A percentile compares a stretch with the other conserved stretches of the same genome.
Conservation (phyloP, 2,113 vertebrate genomes). For the Gallinago paraguaiae region DNA sequence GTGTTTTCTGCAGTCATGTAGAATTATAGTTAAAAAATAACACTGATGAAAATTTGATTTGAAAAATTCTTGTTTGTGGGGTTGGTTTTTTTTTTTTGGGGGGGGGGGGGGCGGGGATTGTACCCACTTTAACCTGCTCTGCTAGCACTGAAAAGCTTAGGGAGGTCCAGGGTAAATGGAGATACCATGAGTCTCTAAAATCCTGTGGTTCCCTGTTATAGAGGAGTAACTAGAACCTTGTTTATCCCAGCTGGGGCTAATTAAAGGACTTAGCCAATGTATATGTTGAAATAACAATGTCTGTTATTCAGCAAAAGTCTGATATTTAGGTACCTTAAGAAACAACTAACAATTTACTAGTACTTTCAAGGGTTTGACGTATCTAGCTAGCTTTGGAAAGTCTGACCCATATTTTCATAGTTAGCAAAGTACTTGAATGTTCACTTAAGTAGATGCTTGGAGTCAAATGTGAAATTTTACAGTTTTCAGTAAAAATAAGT, state of each 20-base stretch:
- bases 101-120: neutral
- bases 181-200: neutral
- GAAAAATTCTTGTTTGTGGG: neutral
- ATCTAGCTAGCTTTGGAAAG: neutral
- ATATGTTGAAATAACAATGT: neutral
- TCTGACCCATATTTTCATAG: neutral
- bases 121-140: neutral
- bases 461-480: neutral
- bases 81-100: neutral
- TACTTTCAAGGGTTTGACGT: neutral
- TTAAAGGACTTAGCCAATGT: neutral
- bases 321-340: neutral
- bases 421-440: neutral
- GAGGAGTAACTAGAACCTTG: neutral
- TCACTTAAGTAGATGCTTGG: neutral
- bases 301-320: neutral
- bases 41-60: neutral
- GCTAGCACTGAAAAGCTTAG: neutral
- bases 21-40: neutral
- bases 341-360: neutral
- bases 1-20: neutral
- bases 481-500: neutral
- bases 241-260: neutral
- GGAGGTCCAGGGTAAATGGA: neutral
- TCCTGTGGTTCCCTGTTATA: neutral